Percentiles rank a stretch among this genome's conserved stretches.
Evolutionary conservation across 2,113 vertebrate genomes (phyloP).

Genomic region (Scopus umbretta): DNA sequence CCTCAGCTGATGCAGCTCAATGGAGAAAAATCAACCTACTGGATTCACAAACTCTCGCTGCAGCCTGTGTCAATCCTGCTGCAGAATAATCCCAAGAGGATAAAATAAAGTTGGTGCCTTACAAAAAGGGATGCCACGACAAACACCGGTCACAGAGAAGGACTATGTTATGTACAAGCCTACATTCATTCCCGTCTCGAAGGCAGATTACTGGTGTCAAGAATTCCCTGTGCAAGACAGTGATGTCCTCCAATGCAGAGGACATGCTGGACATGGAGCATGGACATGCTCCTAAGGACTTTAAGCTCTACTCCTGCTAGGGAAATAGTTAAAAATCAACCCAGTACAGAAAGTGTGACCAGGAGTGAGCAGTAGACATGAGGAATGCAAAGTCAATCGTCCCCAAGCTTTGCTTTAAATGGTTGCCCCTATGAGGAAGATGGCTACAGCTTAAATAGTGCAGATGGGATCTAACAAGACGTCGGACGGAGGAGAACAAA

Average conservation of each 20-base stretch:
- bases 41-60: background rate
- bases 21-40: background rate
- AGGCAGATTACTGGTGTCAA: background rate
- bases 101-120: background rate
- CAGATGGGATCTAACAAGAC: background rate
- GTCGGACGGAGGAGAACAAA: background rate
- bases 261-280: too few relatives aligned
- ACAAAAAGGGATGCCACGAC: background rate
- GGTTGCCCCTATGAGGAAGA: background rate
- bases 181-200: background rate
- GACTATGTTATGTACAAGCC: background rate
- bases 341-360: background rate
- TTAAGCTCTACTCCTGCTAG: background rate
- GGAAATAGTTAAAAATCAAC: background rate
- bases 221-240: background rate
- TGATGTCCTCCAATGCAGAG: background rate
- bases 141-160: background rate
- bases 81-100: background rate
- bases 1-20: background rate
- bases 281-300: background rate
- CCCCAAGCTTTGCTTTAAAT: background rate
- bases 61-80: background rate
- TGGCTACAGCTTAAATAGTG: background rate
- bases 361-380: background rate
- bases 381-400: background rate